Conservation (phyloP, 2,113 vertebrate species). For the Gobius niger region DNA sequence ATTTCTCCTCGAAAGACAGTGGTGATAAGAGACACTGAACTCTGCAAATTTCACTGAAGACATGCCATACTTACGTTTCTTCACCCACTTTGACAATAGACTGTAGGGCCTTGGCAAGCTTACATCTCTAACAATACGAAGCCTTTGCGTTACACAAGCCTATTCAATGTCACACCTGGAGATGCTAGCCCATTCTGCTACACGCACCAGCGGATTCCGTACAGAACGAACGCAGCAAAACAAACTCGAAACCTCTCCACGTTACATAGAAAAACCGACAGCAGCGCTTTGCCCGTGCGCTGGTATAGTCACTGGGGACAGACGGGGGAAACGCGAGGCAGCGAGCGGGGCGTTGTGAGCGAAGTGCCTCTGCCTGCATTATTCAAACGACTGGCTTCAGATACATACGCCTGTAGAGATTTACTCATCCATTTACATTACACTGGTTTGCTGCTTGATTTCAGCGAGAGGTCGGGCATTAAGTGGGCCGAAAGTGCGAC, state of each 20-base stretch:
- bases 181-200: neutral
- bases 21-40: too few relatives aligned
- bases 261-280: slow-evolving; percentile 19
- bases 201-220: neutral
- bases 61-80: too few relatives aligned
- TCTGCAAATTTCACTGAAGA: too few relatives aligned
- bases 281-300: neutral
- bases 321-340: neutral
- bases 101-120: neutral
- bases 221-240: slow-evolving; percentile 8
- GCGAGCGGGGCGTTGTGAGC: slow-evolving; percentile 25
- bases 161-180: slow-evolving; percentile 9
- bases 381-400: slow-evolving; percentile 43
- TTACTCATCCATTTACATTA: slow-evolving; percentile 40
- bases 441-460: slow-evolving; percentile 23
- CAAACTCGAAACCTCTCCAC: slow-evolving; percentile 9
- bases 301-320: slow-evolving; percentile 16
- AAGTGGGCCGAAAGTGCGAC: slow-evolving; percentile 11
- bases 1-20: too few relatives aligned
- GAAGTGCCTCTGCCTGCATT: slow-evolving; percentile 39
- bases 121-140: neutral
- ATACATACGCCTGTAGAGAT: slow-evolving; percentile 27
- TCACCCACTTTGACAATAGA: too few relatives aligned
- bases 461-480: slow-evolving; percentile 14
- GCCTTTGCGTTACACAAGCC: neutral